Evolutionary conservation across 2,888 invertebrate species (phyloP).

Genomic region (Chydorus sphaericus): DNA sequence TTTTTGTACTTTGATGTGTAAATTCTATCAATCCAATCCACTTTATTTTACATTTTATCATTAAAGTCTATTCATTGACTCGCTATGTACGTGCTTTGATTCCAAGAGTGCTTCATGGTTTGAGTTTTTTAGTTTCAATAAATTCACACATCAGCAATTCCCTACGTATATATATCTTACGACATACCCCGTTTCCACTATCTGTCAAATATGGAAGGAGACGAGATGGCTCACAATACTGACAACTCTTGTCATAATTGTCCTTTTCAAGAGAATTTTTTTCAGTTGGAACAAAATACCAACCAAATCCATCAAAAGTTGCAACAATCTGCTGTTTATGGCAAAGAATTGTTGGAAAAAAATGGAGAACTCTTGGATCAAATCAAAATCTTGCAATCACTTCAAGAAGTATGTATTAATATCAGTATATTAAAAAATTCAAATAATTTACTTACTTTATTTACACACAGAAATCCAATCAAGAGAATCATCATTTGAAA

Average conservation of each 20-base stretch:
- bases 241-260: too few relatives aligned
- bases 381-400: background rate
- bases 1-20: too few relatives aligned
- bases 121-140: too few relatives aligned
- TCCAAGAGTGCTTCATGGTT: too few relatives aligned
- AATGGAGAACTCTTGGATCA: background rate
- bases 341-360: slow-evolving; percentile 9
- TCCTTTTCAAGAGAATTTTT: background rate
- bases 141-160: too few relatives aligned
- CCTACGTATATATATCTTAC: too few relatives aligned
- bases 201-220: too few relatives aligned
- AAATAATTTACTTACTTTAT: background rate
- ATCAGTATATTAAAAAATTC: background rate
- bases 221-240: background rate
- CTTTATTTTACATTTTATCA: too few relatives aligned
- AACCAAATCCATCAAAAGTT: slow-evolving; percentile 3
- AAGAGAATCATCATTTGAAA: slow-evolving; percentile 9
- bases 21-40: too few relatives aligned
- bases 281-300: background rate
- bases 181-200: too few relatives aligned
- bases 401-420: background rate
- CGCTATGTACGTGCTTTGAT: too few relatives aligned
- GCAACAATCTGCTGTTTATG: slow-evolving; percentile 7
- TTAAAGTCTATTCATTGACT: too few relatives aligned
- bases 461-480: background rate